Evolutionary conservation across 2,888 invertebrate species (phyloP).

Genomic region (Catocala sponsa): DNA sequence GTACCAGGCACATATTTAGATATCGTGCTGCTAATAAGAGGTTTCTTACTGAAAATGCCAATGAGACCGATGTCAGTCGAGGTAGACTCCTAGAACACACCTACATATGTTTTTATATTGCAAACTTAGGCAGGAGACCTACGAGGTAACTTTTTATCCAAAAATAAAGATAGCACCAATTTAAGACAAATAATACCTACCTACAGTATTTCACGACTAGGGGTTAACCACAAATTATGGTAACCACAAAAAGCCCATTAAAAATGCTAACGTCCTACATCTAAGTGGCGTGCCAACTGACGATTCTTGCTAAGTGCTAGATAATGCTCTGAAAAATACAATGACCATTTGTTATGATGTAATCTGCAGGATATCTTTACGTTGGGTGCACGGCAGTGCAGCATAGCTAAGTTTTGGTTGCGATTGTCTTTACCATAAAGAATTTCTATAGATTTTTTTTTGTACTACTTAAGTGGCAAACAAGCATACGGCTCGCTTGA

Average conservation of each 20-base stretch:
- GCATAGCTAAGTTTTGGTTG: neutral
- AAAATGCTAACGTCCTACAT: constrained; percentile 23
- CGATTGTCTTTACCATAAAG: too few relatives aligned
- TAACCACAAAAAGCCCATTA: constrained; percentile 22
- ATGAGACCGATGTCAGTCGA: too few relatives aligned
- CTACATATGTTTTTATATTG: too few relatives aligned
- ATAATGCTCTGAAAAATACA: constrained; percentile 42
- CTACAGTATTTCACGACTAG: neutral
- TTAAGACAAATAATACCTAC: neutral
- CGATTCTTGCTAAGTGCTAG: constrained; percentile 29
- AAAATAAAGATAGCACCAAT: neutral
- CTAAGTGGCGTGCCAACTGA: constrained; percentile 38
- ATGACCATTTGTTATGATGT: constrained; percentile 39
- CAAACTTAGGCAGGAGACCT: too few relatives aligned
- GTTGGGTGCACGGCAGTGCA: neutral
- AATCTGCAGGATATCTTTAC: constrained; percentile 29
- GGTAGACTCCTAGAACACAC: too few relatives aligned
- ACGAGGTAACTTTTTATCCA: too few relatives aligned
- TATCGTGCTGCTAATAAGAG: too few relatives aligned
- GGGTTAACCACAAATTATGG: constrained; percentile 23
- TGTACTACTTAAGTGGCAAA: too few relatives aligned
- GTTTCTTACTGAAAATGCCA: too few relatives aligned
- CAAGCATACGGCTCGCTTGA: too few relatives aligned
- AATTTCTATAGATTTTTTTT: too few relatives aligned
- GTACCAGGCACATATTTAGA: too few relatives aligned